phyloP scores from a whole-genome alignment of 2,113 vertebrate genomes.

The Mobula hypostoma region DNA sequence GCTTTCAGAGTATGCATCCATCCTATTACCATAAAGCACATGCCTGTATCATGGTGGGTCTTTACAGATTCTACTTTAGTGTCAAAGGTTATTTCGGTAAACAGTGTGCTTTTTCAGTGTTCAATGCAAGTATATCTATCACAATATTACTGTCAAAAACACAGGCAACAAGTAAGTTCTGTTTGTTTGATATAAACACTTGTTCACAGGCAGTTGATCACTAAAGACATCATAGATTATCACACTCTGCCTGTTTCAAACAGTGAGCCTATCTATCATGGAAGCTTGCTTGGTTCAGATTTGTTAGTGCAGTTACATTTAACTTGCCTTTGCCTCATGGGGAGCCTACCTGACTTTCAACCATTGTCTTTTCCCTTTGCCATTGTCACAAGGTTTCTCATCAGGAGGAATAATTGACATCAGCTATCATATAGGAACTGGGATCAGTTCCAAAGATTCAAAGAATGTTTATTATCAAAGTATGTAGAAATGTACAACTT shows the following conservation, averaged over 20 bases:
- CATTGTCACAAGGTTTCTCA: background rate
- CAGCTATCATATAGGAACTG: background rate
- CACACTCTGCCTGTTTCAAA: background rate
- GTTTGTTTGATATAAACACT: background rate
- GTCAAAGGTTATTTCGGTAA: background rate
- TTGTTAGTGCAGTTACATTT: background rate
- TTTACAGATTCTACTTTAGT: background rate
- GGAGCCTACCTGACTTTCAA: background rate
- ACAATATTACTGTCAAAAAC: background rate
- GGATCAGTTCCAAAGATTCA: background rate
- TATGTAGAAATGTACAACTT: no score
- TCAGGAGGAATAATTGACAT: background rate
- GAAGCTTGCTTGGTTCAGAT: background rate
- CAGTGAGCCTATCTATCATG: background rate
- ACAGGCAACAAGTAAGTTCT: background rate
- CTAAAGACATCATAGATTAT: background rate
- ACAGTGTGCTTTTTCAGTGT: background rate
- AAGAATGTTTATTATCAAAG: no score
- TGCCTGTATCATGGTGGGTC: slow-evolving; percentile 88
- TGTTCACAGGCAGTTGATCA: background rate
- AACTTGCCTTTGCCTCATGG: background rate
- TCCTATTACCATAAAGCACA: slow-evolving; percentile 96
- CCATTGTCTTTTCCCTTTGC: background rate
- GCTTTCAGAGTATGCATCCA: slow-evolving; percentile 91
- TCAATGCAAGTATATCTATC: background rate